A percentile compares a stretch with the other conserved stretches of the same genome.
These are phyloP conservation scores for Lanius collurio DNA, from an alignment of 2,113 vertebrate species.

Conservation along the genomic window DNA sequence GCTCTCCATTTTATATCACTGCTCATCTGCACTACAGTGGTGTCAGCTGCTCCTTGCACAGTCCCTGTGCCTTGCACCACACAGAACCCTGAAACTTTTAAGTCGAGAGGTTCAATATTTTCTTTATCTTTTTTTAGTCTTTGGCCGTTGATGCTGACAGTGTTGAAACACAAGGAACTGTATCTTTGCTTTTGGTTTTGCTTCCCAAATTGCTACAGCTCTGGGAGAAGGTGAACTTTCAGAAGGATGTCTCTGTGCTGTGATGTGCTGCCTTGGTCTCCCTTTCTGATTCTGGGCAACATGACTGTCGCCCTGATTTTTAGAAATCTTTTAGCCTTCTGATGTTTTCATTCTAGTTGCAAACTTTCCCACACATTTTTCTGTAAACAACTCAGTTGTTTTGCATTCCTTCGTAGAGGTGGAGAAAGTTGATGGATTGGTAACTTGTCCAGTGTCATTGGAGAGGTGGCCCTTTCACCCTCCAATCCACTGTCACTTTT, in stretches of 20 bases:
- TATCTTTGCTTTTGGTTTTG: neutral
- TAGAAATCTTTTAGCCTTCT: too few relatives aligned
- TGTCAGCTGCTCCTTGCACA: neutral
- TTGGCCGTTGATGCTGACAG: fast-evolving
- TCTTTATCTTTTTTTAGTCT: neutral
- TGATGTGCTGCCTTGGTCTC: neutral
- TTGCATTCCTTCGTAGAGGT: too few relatives aligned
- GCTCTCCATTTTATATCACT: neutral
- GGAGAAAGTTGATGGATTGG: too few relatives aligned
- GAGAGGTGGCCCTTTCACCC: too few relatives aligned
- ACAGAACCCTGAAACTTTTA: neutral
- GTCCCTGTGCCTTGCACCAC: neutral
- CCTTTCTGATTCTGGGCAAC: neutral
- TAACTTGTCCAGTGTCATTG: too few relatives aligned
- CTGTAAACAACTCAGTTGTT: too few relatives aligned
- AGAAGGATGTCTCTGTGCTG: neutral
- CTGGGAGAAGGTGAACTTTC: neutral
- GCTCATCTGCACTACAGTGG: neutral
- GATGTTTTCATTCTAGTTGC: too few relatives aligned
- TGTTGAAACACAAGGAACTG: neutral
- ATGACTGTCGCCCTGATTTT: too few relatives aligned
- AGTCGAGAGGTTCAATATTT: neutral
- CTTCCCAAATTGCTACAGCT: neutral
- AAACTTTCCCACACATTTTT: too few relatives aligned
- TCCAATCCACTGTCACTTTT: too few relatives aligned